These are phyloP conservation scores for Enteromius thamalakanensis DNA, from an alignment of 2,797 vertebrate genomes.

Conservation along the genomic window DNA sequence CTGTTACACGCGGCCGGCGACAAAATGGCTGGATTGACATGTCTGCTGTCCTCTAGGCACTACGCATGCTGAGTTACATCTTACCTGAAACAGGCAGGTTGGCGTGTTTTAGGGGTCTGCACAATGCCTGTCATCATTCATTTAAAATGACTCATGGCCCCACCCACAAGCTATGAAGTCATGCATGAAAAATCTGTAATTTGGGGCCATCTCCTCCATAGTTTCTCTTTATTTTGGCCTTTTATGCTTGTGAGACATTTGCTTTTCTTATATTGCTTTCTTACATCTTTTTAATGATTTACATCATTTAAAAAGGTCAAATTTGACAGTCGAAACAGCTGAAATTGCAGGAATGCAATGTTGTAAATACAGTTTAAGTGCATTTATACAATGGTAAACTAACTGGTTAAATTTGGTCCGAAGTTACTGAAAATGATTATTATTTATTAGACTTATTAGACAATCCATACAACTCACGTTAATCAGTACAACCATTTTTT, in stretches of 20 bases:
- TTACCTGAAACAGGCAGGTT: slow-evolving; percentile 13
- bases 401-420: neutral
- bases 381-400: neutral
- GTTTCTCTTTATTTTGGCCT: neutral
- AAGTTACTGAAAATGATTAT: neutral
- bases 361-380: neutral
- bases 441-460: neutral
- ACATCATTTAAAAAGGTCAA: neutral
- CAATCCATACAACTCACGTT: neutral
- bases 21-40: slow-evolving; percentile 38
- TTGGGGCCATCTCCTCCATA: neutral
- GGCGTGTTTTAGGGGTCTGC: neutral
- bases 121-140: neutral
- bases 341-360: neutral
- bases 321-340: neutral
- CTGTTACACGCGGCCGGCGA: slow-evolving; percentile 16
- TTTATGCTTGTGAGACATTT: neutral
- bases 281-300: neutral
- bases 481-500: neutral
- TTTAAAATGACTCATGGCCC: neutral
- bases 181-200: neutral
- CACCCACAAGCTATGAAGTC: neutral
- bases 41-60: neutral
- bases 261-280: neutral
- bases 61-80: slow-evolving; percentile 6